Evolutionary conservation across 2,113 vertebrate species (phyloP).

Genomic region (Xenopus tropicalis): UCB_Xtro_10.0 CM004444.2:162715501-162716000

Average conservation of each 20-base stretch:
- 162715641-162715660: background rate
- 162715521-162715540: background rate
- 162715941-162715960: background rate
- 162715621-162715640: background rate
- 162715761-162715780: conserved; percentile 91
- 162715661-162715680: background rate
- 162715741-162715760: conserved; percentile 87
- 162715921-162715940: background rate
- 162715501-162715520: background rate
- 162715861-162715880: background rate
- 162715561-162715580: background rate
- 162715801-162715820: conserved; percentile 92
- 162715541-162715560: background rate
- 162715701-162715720: conserved; percentile 91
- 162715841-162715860: conserved; percentile 59
- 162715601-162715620: background rate
- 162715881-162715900: background rate
- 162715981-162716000: background rate
- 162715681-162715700: background rate
- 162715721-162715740: conserved; percentile 94
- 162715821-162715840: conserved; percentile 98
- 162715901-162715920: background rate
- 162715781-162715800: conserved; percentile 93
- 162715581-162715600: background rate
- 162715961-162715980: background rate